Evolutionary conservation across 2,888 invertebrate genomes (phyloP).

Genomic region (Torymus auratus): DNA sequence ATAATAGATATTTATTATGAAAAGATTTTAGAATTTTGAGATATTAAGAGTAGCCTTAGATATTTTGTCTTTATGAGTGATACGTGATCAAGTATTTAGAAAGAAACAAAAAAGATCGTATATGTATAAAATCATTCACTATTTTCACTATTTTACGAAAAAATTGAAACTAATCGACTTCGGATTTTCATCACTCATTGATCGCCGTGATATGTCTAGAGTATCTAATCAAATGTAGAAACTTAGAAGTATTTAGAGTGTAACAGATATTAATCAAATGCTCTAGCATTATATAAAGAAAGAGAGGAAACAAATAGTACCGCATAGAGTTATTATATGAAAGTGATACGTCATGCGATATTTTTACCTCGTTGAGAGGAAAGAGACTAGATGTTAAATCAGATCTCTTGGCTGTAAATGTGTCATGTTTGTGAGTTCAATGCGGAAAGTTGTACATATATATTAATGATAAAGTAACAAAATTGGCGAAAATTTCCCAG

Average conservation of each 20-base stretch:
- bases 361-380: slow-evolving; percentile 50
- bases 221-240: slow-evolving; percentile 57
- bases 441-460: slow-evolving; percentile 35
- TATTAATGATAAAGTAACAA: slow-evolving; percentile 32
- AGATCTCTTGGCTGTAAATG: slow-evolving; percentile 56
- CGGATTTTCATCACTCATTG: slow-evolving; percentile 46
- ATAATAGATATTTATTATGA: slow-evolving; percentile 50
- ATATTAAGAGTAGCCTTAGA: slow-evolving; percentile 55
- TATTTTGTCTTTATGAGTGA: slow-evolving; percentile 54
- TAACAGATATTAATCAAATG: slow-evolving; percentile 46
- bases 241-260: slow-evolving; percentile 42
- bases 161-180: slow-evolving; percentile 27
- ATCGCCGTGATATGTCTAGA: slow-evolving; percentile 57
- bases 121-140: slow-evolving; percentile 39
- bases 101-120: slow-evolving; percentile 35
- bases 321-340: slow-evolving; percentile 40
- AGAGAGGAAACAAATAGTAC: slow-evolving; percentile 25
- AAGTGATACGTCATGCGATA: slow-evolving; percentile 54
- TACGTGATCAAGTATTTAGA: slow-evolving; percentile 56
- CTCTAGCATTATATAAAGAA: slow-evolving; percentile 37
- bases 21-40: slow-evolving; percentile 53
- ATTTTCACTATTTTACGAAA: slow-evolving; percentile 32
- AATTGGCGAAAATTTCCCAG: slow-evolving; percentile 44
- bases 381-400: slow-evolving; percentile 47
- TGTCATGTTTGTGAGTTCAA: slow-evolving; percentile 48